A percentile compares a stretch with the other conserved stretches of the same genome.
Conservation (phyloP, 37 sponge, comb jelly and placozoan genomes). For the Ianthella basta region DNA sequence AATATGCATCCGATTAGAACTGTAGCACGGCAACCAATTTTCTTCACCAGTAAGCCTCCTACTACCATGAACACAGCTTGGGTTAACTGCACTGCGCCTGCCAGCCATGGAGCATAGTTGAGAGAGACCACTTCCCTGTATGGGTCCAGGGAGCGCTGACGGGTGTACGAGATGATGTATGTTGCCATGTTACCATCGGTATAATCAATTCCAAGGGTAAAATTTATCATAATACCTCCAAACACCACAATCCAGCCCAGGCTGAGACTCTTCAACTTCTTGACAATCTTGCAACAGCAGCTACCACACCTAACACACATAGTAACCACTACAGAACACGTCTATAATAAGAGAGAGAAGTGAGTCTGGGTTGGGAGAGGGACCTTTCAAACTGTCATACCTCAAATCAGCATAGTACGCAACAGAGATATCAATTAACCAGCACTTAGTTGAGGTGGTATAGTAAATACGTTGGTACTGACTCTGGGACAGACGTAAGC, state of each 20-base stretch:
- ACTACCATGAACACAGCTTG: constrained; percentile 74
- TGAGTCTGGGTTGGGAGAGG: no score
- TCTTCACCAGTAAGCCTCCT: constrained; percentile 77
- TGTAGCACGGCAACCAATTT: constrained; percentile 70
- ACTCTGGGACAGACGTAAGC: no score
- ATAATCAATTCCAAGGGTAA: constrained; percentile 80
- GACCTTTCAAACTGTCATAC: not conserved
- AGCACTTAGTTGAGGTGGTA: no score
- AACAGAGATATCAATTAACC: no score
- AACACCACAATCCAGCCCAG: constrained; percentile 40
- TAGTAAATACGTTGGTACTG: no score
- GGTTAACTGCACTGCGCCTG: constrained; percentile 48
- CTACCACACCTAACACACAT: no score
- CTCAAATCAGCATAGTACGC: not conserved
- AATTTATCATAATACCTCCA: constrained; percentile 72
- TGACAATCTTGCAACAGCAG: no score
- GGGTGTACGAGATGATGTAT: constrained; percentile 86
- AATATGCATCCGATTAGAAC: constrained; percentile 70
- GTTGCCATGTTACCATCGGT: constrained; percentile 83
- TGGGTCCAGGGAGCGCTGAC: not conserved
- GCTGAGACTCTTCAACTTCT: not conserved
- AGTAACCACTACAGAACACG: no score
- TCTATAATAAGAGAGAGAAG: no score
- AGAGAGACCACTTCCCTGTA: not conserved
- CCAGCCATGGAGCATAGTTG: constrained; percentile 57